Base-by-base conservation (phyloP, 2,113 vertebrate genomes). In the Austrofundulus limnaeus region DNA sequence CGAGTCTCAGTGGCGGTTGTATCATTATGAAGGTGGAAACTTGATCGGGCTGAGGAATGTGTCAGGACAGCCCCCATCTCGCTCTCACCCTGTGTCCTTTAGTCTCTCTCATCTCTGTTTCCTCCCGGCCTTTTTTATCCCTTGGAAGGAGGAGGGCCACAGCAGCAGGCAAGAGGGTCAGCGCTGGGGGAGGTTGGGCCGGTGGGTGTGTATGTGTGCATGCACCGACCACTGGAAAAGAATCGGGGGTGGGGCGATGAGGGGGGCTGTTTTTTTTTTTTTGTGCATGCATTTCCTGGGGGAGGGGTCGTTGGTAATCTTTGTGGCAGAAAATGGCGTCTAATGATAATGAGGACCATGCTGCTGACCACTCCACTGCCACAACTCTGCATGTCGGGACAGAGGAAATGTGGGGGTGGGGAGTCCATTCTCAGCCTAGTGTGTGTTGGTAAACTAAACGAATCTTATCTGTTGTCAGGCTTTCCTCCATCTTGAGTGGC, bases 401-500 rank as follows among this genome's bases (percentile, higher is more conserved):
- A 70, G 75, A 81, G 74, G 76, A 72, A 85, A 58, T 53, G 72
- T 79, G 84, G 81, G 82, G 84, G 84, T 41, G 51, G 77, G 64
- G 52, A 56, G 72, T 64, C 42, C 50, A 10, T 68, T 66, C 73
- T 68, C 43, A 51, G 23, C 46, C 37, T 1, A 52, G 73, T 75
- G 75, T 85, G 80, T 85, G 77, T 88, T 82, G 34, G 84, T 85
- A 85, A 85, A 88, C 83, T 85, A 85, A 85, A 88, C 83, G 54
- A 83, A 82, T 72, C 70, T 90, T 89, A 88, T 89, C 85, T 85
- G 81, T 84, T 88, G 76, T 85, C 78, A 75, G 80, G 63, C 76
- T 69, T 76, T 84, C 87, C 87, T 89, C 89, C 89, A 90, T 90
- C 85, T 90, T 90, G 87, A 87, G 87, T 84, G 82, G 81, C 48